Conservation (phyloP, 2,888 invertebrate genomes). For the Trissoscelio sp. region DNA sequence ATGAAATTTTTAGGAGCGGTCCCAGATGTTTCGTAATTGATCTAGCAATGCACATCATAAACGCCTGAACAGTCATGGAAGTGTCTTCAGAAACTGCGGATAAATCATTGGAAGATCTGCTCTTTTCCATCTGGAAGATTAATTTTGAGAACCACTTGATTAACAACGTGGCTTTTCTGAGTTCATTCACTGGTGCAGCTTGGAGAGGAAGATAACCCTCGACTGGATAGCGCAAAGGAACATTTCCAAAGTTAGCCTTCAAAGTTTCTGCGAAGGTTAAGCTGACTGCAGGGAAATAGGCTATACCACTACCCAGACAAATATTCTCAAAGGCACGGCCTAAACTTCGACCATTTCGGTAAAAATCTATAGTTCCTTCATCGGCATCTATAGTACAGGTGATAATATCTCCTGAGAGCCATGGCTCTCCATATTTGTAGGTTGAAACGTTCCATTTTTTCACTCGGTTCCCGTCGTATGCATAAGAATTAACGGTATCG, state of each 20-base stretch:
- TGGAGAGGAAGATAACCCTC: constrained; percentile 88
- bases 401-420: constrained; percentile 93
- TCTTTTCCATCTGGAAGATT: constrained; percentile 73
- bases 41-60: constrained; percentile 78
- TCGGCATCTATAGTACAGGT: constrained; percentile 89
- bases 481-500: constrained; percentile 91
- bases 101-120: constrained; percentile 48
- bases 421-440: constrained; percentile 89
- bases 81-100: constrained; percentile 63
- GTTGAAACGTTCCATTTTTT: constrained; percentile 90
- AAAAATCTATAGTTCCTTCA: constrained; percentile 88
- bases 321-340: constrained; percentile 90
- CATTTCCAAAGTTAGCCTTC: constrained; percentile 91
- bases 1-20: constrained; percentile 85
- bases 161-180: constrained; percentile 82
- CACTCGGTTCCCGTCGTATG: constrained; percentile 90
- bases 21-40: constrained; percentile 86
- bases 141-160: constrained; percentile 84
- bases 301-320: constrained; percentile 88
- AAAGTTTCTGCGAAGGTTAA: constrained; percentile 90
- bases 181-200: constrained; percentile 77
- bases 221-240: constrained; percentile 88
- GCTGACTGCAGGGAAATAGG: constrained; percentile 92
- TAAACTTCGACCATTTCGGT: constrained; percentile 90
- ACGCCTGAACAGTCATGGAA: constrained; percentile 76